Base-by-base conservation (phyloP, 2,113 vertebrate species). In the Labrus mixtus region DNA sequence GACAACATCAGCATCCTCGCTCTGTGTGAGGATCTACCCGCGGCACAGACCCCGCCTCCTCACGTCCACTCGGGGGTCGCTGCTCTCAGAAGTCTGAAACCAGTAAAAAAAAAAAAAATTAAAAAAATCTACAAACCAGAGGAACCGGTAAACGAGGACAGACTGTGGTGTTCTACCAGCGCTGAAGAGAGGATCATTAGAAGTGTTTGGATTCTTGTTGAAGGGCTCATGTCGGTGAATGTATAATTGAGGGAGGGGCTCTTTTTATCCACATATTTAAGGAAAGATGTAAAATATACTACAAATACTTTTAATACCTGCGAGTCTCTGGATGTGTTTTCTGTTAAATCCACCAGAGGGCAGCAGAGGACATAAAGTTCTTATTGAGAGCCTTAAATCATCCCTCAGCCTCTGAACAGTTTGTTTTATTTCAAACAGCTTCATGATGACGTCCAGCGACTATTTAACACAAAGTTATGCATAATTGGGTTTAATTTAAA, bases 181-280 rank as follows among this genome's bases (percentile, higher is more conserved):
- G 29, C 2, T 6, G 3, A 29, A 56, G 37, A 60, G 6, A 33
- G 29, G 29, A 33, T 33, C 29, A 33, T 33, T 33, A 68, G 80
- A 9, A 50, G 29, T 20, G 19, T 61, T 48, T 69, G 37, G n/a
- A n/a, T n/a, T n/a, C 25, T 19, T 16, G 58, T 57, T 58, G n/a
- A 68, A 67, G 60, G 63, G 45, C 45, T 79, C 20, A 51, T 55
- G 36, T 37, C 65, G 11, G 37, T 82, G 51, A 62, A 7, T 53
- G 51, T 59, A 19, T 53, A 48, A 59, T 37, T 33, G 37, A 78
- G 59, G 70, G 19, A 6, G 16, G 50, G 39, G 48, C 59, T 5
- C 55, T 86, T 87, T 84, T 82, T 77, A 85, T 83, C 61, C 39
- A 72, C 50, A 76, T 89, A 89, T 93, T 90, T 91, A 91, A 89